Base-by-base conservation (phyloP, 2,797 vertebrate species). In the Mustela erminea region DNA sequence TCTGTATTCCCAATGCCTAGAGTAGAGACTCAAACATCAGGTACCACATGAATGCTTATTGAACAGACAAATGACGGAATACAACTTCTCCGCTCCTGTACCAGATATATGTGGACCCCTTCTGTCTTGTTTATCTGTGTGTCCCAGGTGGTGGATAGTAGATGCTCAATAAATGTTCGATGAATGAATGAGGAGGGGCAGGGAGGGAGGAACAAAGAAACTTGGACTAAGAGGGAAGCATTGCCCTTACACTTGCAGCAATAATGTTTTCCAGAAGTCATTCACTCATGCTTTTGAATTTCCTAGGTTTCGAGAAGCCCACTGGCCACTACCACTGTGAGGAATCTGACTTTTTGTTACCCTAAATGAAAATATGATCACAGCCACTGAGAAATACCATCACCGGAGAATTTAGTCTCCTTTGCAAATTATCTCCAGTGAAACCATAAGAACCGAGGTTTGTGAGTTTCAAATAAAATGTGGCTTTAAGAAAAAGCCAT, bases 401-500 rank as follows among this genome's bases (percentile, higher is more conserved):
- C 72, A 86, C 21, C 46, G 1, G 2, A 94, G 87, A 87, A 97
- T 82, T 49, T 3, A 75, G 54, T 86, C 97, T 95, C 60, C 46
- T 83, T 80, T 81, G 77, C 81, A 90, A 96, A 72, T 86, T 85
- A 84, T 91, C 41, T 85, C 78, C 83, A 38, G 84, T 64, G 75
- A 87, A 96, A 77, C 80, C 52, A 92, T 83, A 74, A 77, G 83
- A 95, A 87, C 25, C n/a, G 38, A 87, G 64, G n/a, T 83, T 75
- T 35, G 5, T 83, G 21, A 32, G n/a, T 82, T 94, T 95, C 93
- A 70, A 54, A 72, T 78, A 75, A 90, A 82, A 93, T 58, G 29
- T 46, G 70, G 64, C 74, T 95, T 96, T 87, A 82, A 92, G 78
- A 72, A 89, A 94, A 88, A 66, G 29, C 52, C 88, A 91, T 7